Conservation (phyloP, 2,113 vertebrate species). For the Australoheros scitulus region DNA sequence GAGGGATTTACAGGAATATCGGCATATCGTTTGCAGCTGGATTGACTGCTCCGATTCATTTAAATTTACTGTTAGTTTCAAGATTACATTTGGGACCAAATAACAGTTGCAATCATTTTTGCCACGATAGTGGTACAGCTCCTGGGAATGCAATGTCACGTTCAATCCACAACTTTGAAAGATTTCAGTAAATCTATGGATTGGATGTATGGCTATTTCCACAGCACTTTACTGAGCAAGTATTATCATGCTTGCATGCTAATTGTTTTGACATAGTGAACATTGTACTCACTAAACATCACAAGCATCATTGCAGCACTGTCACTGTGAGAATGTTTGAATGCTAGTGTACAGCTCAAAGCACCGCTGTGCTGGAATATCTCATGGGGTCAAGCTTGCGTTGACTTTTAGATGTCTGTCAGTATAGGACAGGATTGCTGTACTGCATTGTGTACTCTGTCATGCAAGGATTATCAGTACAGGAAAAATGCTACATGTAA, state of each 20-base stretch:
- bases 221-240: neutral
- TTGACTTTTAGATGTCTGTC: neutral
- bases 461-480: neutral
- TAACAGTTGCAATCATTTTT: neutral
- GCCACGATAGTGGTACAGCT: neutral
- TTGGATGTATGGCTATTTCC: neutral
- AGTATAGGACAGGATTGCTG: neutral
- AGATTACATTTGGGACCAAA: neutral
- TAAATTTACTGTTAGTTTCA: neutral
- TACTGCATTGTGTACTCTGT: neutral
- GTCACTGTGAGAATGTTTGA: neutral
- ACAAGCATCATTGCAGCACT: neutral
- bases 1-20: too few species aligned
- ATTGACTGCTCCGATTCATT: neutral
- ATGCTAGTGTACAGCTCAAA: neutral
- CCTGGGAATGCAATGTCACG: neutral
- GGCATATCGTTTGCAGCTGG: neutral
- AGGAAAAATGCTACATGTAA: conserved; percentile 9
- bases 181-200: neutral
- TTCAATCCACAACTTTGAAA: neutral
- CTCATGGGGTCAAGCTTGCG: neutral
- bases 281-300: neutral
- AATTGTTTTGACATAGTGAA: neutral
- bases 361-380: too few species aligned
- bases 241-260: neutral